phyloP scores from a whole-genome alignment of 2,797 vertebrate species.

The Acrossocheilus fasciatus region DNA sequence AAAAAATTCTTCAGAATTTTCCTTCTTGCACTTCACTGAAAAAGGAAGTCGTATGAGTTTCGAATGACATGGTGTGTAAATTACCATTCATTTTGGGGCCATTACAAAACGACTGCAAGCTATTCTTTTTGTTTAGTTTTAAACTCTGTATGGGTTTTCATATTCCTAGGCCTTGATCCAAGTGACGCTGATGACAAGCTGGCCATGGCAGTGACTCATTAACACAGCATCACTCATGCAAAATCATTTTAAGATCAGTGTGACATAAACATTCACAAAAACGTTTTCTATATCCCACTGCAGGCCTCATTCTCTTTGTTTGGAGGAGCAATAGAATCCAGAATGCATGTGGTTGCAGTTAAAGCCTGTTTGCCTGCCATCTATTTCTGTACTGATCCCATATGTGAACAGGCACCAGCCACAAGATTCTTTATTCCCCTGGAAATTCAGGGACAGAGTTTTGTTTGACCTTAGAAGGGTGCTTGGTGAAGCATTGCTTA shows the following conservation, averaged over 20 bases:
- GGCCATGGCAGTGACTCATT: slow-evolving; percentile 11
- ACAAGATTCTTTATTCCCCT: slow-evolving; percentile 48
- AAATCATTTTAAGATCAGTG: slow-evolving; percentile 31
- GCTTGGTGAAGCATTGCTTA: slow-evolving; percentile 47
- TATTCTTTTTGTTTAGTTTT: background rate
- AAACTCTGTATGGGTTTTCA: background rate
- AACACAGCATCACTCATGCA: slow-evolving; percentile 8
- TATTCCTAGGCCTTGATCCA: slow-evolving; percentile 1
- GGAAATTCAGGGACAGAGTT: slow-evolving; percentile 46
- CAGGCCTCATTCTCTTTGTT: slow-evolving; percentile 40
- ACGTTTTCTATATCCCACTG: slow-evolving; percentile 44
- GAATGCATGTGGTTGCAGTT: slow-evolving; percentile 65
- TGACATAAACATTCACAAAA: slow-evolving; percentile 20
- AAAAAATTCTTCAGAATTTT: background rate
- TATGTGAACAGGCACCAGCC: slow-evolving; percentile 53
- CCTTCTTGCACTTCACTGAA: background rate
- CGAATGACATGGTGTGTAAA: slow-evolving; percentile 14
- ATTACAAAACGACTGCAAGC: background rate
- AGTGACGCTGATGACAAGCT: slow-evolving; percentile 16
- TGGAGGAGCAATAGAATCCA: slow-evolving; percentile 41
- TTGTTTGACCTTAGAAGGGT: slow-evolving; percentile 44
- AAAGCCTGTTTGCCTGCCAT: slow-evolving; percentile 54
- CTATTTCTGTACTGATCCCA: slow-evolving; percentile 59
- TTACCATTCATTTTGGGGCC: background rate
- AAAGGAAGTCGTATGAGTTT: background rate